Conservation (phyloP, 2,888 invertebrate species). For the Tiliacea aurago region DNA sequence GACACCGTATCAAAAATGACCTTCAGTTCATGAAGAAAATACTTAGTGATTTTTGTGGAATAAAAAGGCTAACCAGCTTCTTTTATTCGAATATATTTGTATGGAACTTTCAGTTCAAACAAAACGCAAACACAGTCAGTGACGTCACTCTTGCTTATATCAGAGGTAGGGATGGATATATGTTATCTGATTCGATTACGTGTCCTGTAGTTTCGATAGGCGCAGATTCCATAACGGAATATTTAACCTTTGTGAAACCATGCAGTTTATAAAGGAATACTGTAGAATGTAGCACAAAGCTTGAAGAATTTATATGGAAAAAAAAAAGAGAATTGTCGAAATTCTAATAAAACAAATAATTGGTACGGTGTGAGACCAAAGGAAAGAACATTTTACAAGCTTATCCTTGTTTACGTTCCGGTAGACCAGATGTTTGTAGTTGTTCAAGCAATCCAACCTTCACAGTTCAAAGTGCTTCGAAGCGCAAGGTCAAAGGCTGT, state of each 20-base stretch:
- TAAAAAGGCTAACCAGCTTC: not conserved
- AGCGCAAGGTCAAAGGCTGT: not conserved
- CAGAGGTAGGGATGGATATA: not conserved
- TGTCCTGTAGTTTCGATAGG: not conserved
- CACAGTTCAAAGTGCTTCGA: not conserved
- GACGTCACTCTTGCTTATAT: not conserved
- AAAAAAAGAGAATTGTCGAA: not conserved
- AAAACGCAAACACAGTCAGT: not conserved
- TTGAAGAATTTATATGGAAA: not conserved
- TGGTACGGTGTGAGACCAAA: not conserved
- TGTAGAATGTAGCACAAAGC: not conserved
- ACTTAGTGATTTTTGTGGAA: not conserved
- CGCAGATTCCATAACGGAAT: constrained; percentile 3
- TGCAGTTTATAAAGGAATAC: not conserved
- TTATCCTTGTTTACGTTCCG: not conserved
- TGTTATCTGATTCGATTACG: not conserved
- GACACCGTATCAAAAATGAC: not conserved
- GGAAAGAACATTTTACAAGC: not conserved
- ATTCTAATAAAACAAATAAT: not conserved
- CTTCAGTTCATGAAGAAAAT: not conserved
- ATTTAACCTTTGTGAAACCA: not conserved
- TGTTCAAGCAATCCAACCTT: not conserved
- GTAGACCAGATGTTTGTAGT: not conserved
- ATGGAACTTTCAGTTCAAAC: not conserved
- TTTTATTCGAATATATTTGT: not conserved